A percentile compares a stretch with the other conserved stretches of the same genome.
These are phyloP conservation scores for Melanocharis versteri DNA, from an alignment of 2,113 vertebrate species.

Conservation along the genomic window DNA sequence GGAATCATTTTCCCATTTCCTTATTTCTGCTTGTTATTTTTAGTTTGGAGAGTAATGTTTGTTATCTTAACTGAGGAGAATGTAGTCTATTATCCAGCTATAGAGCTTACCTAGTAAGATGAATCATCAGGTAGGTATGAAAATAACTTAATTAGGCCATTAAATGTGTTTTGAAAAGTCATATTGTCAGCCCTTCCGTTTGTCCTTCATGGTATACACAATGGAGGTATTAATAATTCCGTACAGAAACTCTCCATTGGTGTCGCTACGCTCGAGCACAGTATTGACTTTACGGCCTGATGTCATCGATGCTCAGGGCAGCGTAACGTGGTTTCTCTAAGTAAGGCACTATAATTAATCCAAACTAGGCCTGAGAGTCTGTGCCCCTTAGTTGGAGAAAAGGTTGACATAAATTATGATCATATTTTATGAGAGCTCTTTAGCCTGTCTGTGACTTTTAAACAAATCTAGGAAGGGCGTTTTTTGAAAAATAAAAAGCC, in stretches of 20 bases:
- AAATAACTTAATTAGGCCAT: not conserved
- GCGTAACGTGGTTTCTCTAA: accelerated
- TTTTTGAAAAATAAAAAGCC: not conserved
- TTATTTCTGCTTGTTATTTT: not conserved
- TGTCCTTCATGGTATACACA: not conserved
- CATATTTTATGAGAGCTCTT: not conserved
- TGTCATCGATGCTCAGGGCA: not conserved
- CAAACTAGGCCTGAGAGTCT: not conserved
- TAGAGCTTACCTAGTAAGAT: not conserved
- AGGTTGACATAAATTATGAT: not conserved
- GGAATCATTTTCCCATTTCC: not conserved
- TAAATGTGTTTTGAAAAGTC: not conserved
- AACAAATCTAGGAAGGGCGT: not conserved
- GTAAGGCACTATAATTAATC: not conserved
- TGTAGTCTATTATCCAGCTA: not conserved
- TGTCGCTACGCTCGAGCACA: accelerated
- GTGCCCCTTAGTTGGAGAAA: not conserved
- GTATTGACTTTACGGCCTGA: not conserved
- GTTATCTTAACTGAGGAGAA: not conserved
- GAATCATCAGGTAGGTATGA: not conserved
- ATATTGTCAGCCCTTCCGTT: not conserved
- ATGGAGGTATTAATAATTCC: not conserved
- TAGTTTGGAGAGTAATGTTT: not conserved
- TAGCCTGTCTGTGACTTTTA: not conserved
- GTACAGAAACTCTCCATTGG: not conserved